A percentile compares a stretch with the other conserved stretches of the same genome.
phyloP scores from a whole-genome alignment of 2,113 vertebrate species.

The Ceyx margarethae region DNA sequence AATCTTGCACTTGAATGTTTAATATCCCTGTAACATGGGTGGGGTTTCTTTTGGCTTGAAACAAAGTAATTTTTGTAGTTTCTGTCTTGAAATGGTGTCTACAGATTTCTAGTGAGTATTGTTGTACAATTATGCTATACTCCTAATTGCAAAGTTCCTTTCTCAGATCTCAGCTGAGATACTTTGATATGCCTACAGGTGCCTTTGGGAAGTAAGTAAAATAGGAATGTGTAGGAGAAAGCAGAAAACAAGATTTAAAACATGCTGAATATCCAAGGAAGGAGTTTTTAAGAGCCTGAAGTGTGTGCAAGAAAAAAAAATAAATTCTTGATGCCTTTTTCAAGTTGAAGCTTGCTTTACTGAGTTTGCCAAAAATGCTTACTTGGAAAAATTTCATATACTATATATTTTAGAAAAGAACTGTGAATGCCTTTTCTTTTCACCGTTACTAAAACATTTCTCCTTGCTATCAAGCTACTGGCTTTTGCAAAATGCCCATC shows the following conservation, averaged over 20 bases:
- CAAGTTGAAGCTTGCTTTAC: constrained; percentile 27
- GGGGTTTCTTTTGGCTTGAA: background rate
- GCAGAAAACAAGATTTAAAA: background rate
- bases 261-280: background rate
- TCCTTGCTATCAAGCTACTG: background rate
- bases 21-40: constrained; percentile 22
- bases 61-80: constrained; percentile 38
- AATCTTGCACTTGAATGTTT: constrained; percentile 59
- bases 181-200: constrained; percentile 18
- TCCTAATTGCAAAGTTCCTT: constrained; percentile 18
- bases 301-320: background rate
- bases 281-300: constrained; percentile 14
- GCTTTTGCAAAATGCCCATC: background rate
- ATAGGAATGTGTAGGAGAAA: background rate
- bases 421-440: background rate
- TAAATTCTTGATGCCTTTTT: constrained; percentile 21
- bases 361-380: constrained; percentile 28
- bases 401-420: constrained; percentile 1
- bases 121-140: background rate
- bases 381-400: background rate
- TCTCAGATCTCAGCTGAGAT: constrained; percentile 22
- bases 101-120: background rate
- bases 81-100: background rate
- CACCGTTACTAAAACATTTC: background rate
- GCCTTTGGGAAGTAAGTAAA: constrained; percentile 35